These are phyloP conservation scores for Spisula subtruncata DNA, from an alignment of 2,888 invertebrate species.

Conservation along the genomic window DNA sequence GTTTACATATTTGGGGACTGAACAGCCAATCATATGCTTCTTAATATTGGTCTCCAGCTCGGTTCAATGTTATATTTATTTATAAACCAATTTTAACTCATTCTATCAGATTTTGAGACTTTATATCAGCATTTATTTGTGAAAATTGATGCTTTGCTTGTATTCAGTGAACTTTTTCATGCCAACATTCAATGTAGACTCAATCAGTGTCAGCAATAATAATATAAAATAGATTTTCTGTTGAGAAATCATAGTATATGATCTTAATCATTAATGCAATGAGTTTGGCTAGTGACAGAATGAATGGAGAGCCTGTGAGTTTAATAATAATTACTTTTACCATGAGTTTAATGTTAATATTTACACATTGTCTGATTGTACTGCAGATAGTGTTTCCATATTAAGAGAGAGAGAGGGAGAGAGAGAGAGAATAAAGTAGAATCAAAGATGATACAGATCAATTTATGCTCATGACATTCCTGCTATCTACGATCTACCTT, in stretches of 20 bases:
- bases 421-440: neutral
- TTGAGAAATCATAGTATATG: neutral
- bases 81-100: too few relatives aligned
- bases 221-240: neutral
- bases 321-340: neutral
- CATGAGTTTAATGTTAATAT: neutral
- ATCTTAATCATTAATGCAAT: constrained; percentile 1
- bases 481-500: neutral
- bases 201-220: neutral
- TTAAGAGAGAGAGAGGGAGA: neutral
- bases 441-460: neutral
- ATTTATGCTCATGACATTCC: neutral
- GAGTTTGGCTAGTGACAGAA: neutral
- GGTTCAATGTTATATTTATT: too few relatives aligned
- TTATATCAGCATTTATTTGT: too few relatives aligned
- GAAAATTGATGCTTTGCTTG: too few relatives aligned
- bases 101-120: too few relatives aligned
- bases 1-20: too few relatives aligned
- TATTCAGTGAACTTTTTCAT: neutral
- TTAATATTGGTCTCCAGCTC: too few relatives aligned
- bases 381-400: neutral
- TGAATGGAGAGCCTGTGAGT: neutral
- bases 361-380: neutral
- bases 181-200: neutral
- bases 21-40: too few relatives aligned